Conservation (phyloP, 2,888 invertebrate genomes). For the Prosapia bicincta region DNA sequence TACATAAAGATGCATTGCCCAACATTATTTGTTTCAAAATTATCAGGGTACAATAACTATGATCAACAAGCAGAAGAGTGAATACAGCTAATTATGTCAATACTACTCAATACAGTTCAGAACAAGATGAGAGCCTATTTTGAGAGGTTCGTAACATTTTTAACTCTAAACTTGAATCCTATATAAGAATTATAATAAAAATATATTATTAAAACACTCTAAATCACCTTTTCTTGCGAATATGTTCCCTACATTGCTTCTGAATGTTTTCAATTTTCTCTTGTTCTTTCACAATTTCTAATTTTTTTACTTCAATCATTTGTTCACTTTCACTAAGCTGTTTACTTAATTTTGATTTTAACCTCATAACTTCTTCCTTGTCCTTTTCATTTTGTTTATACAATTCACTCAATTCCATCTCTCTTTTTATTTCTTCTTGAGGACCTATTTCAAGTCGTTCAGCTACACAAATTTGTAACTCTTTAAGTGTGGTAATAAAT, state of each 20-base stretch:
- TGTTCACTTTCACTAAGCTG: slow-evolving; percentile 7
- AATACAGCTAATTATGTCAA: too few relatives aligned
- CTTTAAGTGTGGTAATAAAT: not conserved
- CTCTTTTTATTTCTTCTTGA: slow-evolving; percentile 5
- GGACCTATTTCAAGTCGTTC: slow-evolving; percentile 6
- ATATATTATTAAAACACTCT: too few relatives aligned
- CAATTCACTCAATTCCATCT: slow-evolving; percentile 4
- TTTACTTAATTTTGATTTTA: slow-evolving; percentile 8
- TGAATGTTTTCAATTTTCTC: slow-evolving; percentile 8
- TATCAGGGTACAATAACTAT: too few relatives aligned
- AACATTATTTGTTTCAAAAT: too few relatives aligned
- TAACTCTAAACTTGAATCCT: too few relatives aligned
- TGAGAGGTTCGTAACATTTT: too few relatives aligned
- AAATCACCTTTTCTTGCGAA: slow-evolving; percentile 18
- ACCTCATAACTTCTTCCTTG: not conserved
- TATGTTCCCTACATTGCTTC: slow-evolving; percentile 12
- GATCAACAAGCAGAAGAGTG: too few relatives aligned
- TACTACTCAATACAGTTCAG: too few relatives aligned
- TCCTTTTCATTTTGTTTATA: slow-evolving; percentile 13
- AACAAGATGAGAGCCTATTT: too few relatives aligned
- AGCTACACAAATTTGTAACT: slow-evolving; percentile 4
- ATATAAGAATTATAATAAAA: too few relatives aligned
- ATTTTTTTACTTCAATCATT: slow-evolving; percentile 11
- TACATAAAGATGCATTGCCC: too few relatives aligned
- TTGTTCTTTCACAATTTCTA: slow-evolving; percentile 5